Percentiles rank a stretch among this genome's conserved stretches.
Conservation (phyloP, 64 coral and sea anemone species). For the Porites australiensis region DNA sequence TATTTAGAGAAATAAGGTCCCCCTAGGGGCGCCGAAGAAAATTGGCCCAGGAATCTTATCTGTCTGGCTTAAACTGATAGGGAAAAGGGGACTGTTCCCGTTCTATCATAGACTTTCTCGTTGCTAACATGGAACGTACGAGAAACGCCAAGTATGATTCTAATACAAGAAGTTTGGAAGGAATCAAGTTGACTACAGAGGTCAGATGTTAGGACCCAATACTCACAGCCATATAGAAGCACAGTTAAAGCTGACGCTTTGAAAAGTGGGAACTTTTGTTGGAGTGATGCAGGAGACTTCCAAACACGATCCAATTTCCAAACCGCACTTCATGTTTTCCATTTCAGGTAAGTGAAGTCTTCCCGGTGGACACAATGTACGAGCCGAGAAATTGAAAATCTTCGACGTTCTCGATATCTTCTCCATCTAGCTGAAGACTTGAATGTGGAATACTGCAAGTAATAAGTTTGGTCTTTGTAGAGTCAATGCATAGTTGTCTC, state of each 20-base stretch:
- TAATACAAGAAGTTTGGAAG: too few species aligned
- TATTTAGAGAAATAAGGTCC: neutral
- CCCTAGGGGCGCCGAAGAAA: too few species aligned
- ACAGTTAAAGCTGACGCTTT: neutral
- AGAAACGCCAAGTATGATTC: too few species aligned
- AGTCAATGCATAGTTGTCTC: neutral
- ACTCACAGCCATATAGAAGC: conserved; percentile 3
- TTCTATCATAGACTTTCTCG: too few species aligned
- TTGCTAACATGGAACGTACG: too few species aligned
- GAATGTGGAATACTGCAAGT: neutral
- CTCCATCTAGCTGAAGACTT: neutral
- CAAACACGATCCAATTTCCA: neutral
- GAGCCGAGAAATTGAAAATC: neutral
- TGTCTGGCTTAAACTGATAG: too few species aligned
- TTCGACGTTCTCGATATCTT: neutral
- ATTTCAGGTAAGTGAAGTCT: neutral
- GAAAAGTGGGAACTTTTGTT: neutral
- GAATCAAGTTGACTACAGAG: neutral
- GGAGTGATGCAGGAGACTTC: too few species aligned
- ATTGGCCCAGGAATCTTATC: too few species aligned
- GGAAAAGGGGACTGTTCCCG: too few species aligned
- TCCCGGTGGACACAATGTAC: neutral
- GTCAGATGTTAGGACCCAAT: neutral
- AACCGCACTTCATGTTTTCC: neutral
- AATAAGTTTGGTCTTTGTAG: neutral